A percentile compares a stretch with the other conserved stretches of the same genome.
phyloP scores from a whole-genome alignment of 2,113 vertebrate species.

The Ophiodon elongatus region DNA sequence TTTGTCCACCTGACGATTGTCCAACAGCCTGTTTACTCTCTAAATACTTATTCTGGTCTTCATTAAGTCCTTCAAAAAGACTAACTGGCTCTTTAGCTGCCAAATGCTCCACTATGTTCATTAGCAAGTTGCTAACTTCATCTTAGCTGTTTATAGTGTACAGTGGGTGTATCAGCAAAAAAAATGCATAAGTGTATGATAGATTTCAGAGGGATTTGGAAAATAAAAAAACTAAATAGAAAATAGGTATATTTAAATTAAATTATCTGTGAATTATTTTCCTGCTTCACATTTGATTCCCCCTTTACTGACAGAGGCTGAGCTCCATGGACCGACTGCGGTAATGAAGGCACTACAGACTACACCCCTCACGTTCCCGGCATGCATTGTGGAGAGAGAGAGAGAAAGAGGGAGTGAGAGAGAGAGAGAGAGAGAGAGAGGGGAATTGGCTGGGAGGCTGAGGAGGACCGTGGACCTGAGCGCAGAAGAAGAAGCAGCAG shows the following conservation, averaged over 20 bases:
- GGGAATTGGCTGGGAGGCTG: constrained; percentile 51
- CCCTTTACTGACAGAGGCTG: not conserved
- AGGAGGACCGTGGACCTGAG: constrained; percentile 61
- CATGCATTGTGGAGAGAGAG: constrained; percentile 76
- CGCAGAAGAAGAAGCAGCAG: constrained; percentile 60
- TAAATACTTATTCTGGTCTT: too few relatives aligned
- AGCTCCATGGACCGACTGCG: constrained; percentile 42
- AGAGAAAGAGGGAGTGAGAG: constrained; percentile 28
- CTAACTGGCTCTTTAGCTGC: too few relatives aligned
- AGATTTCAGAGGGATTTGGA: not conserved
- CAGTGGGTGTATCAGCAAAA: not conserved
- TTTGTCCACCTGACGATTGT: not conserved
- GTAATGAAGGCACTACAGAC: constrained; percentile 42
- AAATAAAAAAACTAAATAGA: not conserved
- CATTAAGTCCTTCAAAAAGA: too few relatives aligned
- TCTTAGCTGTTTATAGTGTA: too few relatives aligned
- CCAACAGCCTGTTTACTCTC: not conserved
- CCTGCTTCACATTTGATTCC: not conserved
- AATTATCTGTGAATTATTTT: not conserved
- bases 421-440: constrained; percentile 14
- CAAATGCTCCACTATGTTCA: too few relatives aligned
- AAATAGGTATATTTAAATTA: not conserved
- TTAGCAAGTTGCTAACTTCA: too few relatives aligned
- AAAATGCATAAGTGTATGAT: not conserved
- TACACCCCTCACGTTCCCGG: constrained; percentile 75